These are phyloP conservation scores for human DNA, from an alignment of 2,113 vertebrate genomes.

Conservation along the genomic window GRCh38 chr12:47119001-47119500, in stretches of 20 bases:
- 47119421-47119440: too few relatives aligned
- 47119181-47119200: background rate
- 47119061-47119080: conserved; percentile 15
- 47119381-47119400: background rate
- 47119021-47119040: background rate
- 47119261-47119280: background rate
- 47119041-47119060: background rate
- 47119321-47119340: background rate
- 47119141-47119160: background rate
- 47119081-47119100: background rate
- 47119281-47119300: background rate
- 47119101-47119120: background rate
- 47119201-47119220: background rate
- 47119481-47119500: too few relatives aligned
- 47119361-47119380: background rate
- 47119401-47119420: background rate
- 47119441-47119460: too few relatives aligned
- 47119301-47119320: background rate
- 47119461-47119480: too few relatives aligned
- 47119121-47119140: background rate
- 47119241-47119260: background rate
- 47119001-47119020: background rate
- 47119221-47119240: background rate
- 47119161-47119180: background rate
- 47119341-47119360: background rate